A percentile compares a stretch with the other conserved stretches of the same genome.
phyloP scores from a whole-genome alignment of 2,113 vertebrate genomes.

The Odocoileus virginianus region DNA sequence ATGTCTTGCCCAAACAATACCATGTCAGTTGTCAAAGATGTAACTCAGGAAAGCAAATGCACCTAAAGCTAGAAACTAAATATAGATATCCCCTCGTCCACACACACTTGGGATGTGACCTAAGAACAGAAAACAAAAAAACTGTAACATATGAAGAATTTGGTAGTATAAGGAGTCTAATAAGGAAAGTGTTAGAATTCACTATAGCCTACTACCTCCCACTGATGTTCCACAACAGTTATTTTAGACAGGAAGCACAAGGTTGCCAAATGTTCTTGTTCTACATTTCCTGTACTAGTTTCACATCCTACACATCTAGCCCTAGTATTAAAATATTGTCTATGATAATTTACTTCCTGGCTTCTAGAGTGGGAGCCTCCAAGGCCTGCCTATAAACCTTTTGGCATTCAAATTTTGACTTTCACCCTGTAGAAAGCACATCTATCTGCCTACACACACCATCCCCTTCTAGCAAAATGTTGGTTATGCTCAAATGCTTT shows the following conservation, averaged over 20 bases:
- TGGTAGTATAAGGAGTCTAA: neutral
- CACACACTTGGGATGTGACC: neutral
- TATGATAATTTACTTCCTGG: constrained; percentile 48
- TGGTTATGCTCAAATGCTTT: constrained; percentile 27
- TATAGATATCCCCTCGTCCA: constrained; percentile 29
- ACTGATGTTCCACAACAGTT: constrained; percentile 39
- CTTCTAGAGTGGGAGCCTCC: neutral
- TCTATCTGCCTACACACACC: neutral
- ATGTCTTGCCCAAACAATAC: constrained; percentile 48
- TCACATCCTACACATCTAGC: constrained; percentile 37
- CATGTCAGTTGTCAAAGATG: constrained; percentile 34
- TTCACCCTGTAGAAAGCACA: constrained; percentile 18
- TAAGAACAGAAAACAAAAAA: constrained; percentile 6
- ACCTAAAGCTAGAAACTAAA: constrained; percentile 51
- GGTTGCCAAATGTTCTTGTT: constrained; percentile 45
- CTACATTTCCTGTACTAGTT: constrained; percentile 47
- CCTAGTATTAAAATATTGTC: constrained; percentile 23
- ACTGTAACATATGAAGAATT: neutral
- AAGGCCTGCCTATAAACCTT: neutral
- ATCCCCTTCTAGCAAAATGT: constrained; percentile 30
- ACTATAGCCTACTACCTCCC: constrained; percentile 23
- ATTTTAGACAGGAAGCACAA: constrained; percentile 55
- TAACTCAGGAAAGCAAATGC: constrained; percentile 50
- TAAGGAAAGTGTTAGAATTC: constrained; percentile 42
- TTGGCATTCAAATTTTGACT: constrained; percentile 35